Evolutionary conservation across 2,888 invertebrate species (phyloP).

Genomic region (Palloptera scutellata): DNA sequence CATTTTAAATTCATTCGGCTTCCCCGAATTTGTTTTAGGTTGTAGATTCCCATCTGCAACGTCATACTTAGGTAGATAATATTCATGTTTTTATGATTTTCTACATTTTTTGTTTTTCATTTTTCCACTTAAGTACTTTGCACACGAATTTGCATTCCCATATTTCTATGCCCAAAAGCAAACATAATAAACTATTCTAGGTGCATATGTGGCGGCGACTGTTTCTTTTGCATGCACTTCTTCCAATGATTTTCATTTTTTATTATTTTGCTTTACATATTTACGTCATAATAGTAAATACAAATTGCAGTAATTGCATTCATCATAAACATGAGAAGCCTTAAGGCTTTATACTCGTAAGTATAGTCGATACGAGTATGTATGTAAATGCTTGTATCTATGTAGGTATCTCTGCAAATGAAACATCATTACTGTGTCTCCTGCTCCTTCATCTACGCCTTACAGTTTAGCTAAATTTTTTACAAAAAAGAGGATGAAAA

Average conservation of each 20-base stretch:
- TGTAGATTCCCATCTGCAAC: no score
- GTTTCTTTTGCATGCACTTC: constrained; percentile 26
- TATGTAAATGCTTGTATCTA: neutral
- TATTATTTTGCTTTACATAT: constrained; percentile 26
- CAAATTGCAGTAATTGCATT: constrained; percentile 53
- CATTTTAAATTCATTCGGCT: no score
- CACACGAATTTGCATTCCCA: constrained; percentile 11
- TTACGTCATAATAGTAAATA: constrained; percentile 48
- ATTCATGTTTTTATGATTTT: no score
- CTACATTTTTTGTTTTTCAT: no score
- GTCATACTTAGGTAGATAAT: no score
- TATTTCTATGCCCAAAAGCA: constrained; percentile 33
- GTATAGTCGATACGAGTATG: neutral
- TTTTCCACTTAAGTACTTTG: constrained; percentile 4
- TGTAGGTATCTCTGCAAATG: no score
- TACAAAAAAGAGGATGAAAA: no score
- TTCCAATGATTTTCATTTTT: neutral
- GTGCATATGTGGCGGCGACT: neutral
- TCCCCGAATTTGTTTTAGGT: no score
- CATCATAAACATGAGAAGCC: constrained; percentile 42
- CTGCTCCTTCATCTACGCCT: no score
- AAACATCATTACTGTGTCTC: no score
- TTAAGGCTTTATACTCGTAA: neutral
- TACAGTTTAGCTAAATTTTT: no score
- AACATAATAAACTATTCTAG: constrained; percentile 31